Percentiles rank a stretch among this genome's conserved stretches.
phyloP scores from a whole-genome alignment of 1,140 invertebrate genomes.

The Sitobion miscanthi region DNA sequence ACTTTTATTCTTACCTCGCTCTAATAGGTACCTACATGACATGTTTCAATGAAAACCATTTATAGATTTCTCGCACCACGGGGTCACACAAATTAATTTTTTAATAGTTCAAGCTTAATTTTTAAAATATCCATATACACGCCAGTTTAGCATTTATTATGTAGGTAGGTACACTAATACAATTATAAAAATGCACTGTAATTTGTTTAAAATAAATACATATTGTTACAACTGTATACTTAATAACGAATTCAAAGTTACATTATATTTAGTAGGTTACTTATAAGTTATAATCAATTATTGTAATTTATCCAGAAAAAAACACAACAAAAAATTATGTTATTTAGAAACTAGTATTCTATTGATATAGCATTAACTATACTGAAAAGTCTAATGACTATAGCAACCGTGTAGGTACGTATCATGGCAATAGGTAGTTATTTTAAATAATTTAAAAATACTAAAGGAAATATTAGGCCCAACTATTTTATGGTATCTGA shows the following conservation, averaged over 20 bases:
- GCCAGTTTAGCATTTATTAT: too few relatives aligned
- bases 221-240: not conserved
- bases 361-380: not conserved
- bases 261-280: too few relatives aligned
- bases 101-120: not conserved
- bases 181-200: too few relatives aligned
- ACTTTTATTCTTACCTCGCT: not conserved
- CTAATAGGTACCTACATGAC: not conserved
- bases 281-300: not conserved
- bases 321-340: not conserved
- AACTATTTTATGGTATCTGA: not conserved
- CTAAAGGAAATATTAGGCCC: not conserved
- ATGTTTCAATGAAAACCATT: not conserved
- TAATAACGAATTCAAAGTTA: not conserved
- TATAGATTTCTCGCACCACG: not conserved
- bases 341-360: not conserved
- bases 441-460: not conserved
- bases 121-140: not conserved
- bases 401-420: not conserved
- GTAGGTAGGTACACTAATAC: too few relatives aligned
- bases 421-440: not conserved
- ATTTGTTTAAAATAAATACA: not conserved
- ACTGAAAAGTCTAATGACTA: not conserved
- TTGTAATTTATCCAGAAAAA: not conserved
- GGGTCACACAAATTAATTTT: not conserved